Evolutionary conservation across 1,140 invertebrate genomes (phyloP).

Genomic region (Bombus waltoni): DNA sequence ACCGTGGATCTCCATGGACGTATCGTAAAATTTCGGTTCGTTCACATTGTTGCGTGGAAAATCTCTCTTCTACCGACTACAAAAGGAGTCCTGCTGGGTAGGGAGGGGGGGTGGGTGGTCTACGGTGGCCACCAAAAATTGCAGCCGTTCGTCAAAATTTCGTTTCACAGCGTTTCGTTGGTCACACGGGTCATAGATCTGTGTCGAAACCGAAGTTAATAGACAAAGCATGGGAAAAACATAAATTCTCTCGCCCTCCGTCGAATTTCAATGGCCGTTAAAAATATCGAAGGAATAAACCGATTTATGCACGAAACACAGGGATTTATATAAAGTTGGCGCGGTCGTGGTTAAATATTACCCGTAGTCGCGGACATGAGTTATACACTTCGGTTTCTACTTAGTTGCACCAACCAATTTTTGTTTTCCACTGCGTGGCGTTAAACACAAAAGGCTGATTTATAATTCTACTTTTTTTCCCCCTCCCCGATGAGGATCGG

Average conservation of each 20-base stretch:
- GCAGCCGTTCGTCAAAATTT: constrained; percentile 45
- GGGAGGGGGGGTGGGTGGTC: background rate
- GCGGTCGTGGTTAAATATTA: constrained; percentile 40
- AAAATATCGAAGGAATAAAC: constrained; percentile 47
- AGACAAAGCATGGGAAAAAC: constrained; percentile 33
- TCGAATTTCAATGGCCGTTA: constrained; percentile 24
- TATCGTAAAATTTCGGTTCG: background rate
- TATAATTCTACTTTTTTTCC: constrained; percentile 15
- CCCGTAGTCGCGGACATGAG: constrained; percentile 9
- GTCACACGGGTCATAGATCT: constrained; percentile 4
- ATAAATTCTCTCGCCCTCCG: constrained; percentile 17
- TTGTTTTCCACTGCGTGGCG: background rate
- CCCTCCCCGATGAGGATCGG: background rate
- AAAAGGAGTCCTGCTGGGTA: background rate
- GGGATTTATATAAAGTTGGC: constrained; percentile 25
- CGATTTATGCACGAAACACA: constrained; percentile 27
- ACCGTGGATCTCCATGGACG: background rate
- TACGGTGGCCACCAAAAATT: constrained; percentile 25
- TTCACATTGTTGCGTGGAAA: background rate
- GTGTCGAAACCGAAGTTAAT: constrained; percentile 31
- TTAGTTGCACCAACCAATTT: constrained; percentile 5
- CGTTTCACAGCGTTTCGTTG: background rate
- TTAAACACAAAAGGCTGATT: constrained; percentile 34
- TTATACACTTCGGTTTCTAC: constrained; percentile 38
- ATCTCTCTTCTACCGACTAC: background rate